phyloP scores from a whole-genome alignment of 2,888 invertebrate species.

The Scaptodrosophila latifasciaeformis region DNA sequence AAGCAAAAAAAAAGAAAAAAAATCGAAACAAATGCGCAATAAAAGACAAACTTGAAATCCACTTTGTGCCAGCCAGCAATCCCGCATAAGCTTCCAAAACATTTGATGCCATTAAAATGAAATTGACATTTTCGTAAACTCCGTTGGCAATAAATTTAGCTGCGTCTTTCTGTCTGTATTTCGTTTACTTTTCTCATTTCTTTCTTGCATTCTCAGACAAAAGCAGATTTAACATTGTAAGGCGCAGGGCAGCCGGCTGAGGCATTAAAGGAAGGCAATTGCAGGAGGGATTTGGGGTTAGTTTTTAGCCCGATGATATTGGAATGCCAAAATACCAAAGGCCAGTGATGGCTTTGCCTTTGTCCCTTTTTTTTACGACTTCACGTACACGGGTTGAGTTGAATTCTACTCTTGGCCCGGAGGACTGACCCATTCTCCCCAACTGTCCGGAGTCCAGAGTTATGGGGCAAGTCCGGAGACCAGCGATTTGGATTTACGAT shows the following conservation, averaged over 20 bases:
- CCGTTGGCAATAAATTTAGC: constrained; percentile 61
- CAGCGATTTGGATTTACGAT: constrained; percentile 60
- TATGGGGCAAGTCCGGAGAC: constrained; percentile 11
- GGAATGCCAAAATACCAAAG: too few species aligned
- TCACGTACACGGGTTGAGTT: constrained; percentile 46
- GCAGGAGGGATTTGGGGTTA: constrained; percentile 10
- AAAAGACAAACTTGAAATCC: constrained; percentile 44
- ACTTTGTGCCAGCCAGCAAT: constrained; percentile 59
- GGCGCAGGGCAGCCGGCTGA: constrained; percentile 24
- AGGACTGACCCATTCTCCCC: not conserved
- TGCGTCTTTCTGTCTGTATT: constrained; percentile 23
- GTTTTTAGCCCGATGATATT: too few species aligned
- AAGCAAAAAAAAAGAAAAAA: constrained; percentile 2
- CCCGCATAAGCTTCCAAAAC: constrained; percentile 57
- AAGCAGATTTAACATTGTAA: constrained; percentile 52
- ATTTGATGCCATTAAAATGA: constrained; percentile 61
- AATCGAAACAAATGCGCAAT: constrained; percentile 2
- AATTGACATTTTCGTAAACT: constrained; percentile 68
- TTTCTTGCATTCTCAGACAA: constrained; percentile 35
- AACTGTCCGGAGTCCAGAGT: not conserved
- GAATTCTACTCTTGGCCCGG: not conserved
- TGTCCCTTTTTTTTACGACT: constrained; percentile 48
- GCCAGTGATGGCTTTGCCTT: constrained; percentile 1
- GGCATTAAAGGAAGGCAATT: constrained; percentile 4
- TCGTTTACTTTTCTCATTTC: constrained; percentile 40